Percentiles rank a stretch among this genome's conserved stretches.
Conservation (phyloP, 2,113 vertebrate genomes). For the Petrocephalus microphthalmus region DNA sequence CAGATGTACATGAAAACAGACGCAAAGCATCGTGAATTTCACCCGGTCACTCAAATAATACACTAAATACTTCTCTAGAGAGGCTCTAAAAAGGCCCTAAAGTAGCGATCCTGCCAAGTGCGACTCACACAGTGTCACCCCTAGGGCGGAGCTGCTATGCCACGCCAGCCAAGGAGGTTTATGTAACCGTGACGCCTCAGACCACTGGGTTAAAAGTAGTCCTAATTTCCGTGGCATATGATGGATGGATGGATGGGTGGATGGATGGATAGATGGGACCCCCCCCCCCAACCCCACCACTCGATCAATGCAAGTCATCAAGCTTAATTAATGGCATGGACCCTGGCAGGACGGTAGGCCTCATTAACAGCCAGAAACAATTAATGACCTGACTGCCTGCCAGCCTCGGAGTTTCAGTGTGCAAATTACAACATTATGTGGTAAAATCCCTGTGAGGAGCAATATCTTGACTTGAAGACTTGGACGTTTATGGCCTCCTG, state of each 20-base stretch:
- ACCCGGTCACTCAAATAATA: constrained; percentile 2
- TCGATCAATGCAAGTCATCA: constrained; percentile 16
- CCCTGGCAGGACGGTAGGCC: background rate
- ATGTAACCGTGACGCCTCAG: background rate
- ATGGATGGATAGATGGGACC: background rate
- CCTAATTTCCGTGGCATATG: background rate
- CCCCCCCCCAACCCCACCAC: background rate
- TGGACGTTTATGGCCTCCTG: background rate
- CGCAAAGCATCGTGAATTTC: background rate
- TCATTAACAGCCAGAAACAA: background rate
- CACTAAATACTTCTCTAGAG: background rate
- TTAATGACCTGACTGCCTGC: background rate
- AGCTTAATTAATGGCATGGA: background rate
- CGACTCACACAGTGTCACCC: background rate
- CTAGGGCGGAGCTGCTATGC: background rate
- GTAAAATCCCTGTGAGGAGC: background rate
- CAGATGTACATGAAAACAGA: background rate
- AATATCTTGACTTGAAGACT: background rate
- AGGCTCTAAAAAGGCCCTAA: background rate
- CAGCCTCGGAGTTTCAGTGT: background rate
- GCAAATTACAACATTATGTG: background rate
- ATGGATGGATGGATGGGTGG: background rate
- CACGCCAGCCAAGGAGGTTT: background rate
- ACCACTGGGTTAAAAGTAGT: background rate
- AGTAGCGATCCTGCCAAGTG: background rate